A percentile compares a stretch with the other conserved stretches of the same genome.
Evolutionary conservation across 2,113 vertebrate genomes (phyloP).

Genomic region (Xyrauchen texanus): DNA sequence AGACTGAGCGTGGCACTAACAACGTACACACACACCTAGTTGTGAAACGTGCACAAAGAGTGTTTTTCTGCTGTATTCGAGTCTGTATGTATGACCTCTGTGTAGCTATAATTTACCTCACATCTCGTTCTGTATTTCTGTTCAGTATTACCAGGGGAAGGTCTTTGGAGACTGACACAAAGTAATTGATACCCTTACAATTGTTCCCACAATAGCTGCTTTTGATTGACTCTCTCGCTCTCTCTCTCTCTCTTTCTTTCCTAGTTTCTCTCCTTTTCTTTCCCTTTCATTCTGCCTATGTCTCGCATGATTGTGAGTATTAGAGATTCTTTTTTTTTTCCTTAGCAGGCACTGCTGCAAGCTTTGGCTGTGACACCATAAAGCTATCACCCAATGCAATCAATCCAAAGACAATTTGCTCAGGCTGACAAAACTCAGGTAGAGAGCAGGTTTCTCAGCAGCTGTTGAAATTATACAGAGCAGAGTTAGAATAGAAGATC

Average conservation of each 20-base stretch:
- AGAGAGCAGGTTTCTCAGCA: constrained; percentile 40
- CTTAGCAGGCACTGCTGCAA: constrained; percentile 31
- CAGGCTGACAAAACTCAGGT: constrained; percentile 49
- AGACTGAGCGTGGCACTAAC: background rate
- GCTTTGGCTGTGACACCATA: constrained; percentile 39
- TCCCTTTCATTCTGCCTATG: constrained; percentile 10
- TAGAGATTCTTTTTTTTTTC: constrained; percentile 37
- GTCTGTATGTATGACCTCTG: constrained; percentile 3
- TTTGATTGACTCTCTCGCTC: constrained; percentile 32
- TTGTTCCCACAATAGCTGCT: constrained; percentile 25
- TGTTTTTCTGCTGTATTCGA: constrained; percentile 13
- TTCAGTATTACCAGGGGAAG: constrained; percentile 30
- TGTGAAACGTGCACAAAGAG: constrained; percentile 9
- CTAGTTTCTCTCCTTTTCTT: constrained; percentile 4
- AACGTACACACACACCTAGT: background rate
- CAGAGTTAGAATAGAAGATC: constrained; percentile 40
- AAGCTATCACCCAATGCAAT: constrained; percentile 39
- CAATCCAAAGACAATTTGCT: constrained; percentile 49
- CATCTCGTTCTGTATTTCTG: constrained; percentile 28
- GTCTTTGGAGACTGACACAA: constrained; percentile 20
- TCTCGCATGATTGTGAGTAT: constrained; percentile 23
- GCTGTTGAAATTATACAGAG: constrained; percentile 44
- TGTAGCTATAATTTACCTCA: constrained; percentile 23
- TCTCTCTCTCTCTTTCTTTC: background rate
- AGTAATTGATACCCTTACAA: constrained; percentile 41